Evolutionary conservation across 2,888 invertebrate species (phyloP).

Genomic region (Chesias legatella): DNA sequence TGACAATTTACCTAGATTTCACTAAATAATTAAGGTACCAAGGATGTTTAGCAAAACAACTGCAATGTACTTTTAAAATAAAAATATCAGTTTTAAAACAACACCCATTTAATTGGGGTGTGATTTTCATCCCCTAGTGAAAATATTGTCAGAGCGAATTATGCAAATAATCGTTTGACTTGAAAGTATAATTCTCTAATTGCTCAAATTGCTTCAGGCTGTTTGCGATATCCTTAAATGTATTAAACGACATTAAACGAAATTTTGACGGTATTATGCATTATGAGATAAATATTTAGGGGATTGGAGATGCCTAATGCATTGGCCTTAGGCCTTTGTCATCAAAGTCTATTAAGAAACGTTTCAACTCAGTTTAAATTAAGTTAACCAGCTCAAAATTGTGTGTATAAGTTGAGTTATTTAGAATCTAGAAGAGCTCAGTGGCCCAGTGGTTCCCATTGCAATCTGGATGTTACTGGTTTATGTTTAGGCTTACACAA

Average conservation of each 20-base stretch:
- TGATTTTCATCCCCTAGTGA: slow-evolving; percentile 29
- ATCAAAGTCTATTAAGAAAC: slow-evolving; percentile 7
- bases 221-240: slow-evolving; percentile 31
- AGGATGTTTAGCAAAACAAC: too few species aligned
- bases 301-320: slow-evolving; percentile 8
- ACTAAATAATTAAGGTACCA: too few species aligned
- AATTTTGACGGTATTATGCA: slow-evolving; percentile 4
- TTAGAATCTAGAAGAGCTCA: too few species aligned
- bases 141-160: slow-evolving; percentile 49
- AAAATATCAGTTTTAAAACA: slow-evolving; percentile 25
- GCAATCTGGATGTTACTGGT: too few species aligned
- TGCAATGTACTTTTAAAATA: too few species aligned
- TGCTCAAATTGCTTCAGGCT: slow-evolving; percentile 43
- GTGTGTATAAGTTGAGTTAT: too few species aligned
- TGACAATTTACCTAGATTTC: too few species aligned
- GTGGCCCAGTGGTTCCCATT: too few species aligned
- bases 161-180: slow-evolving; percentile 40
- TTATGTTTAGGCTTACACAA: too few species aligned
- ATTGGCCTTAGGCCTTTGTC: slow-evolving; percentile 1
- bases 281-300: slow-evolving; percentile 8
- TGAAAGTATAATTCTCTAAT: slow-evolving; percentile 49
- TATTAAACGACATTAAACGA: slow-evolving; percentile 17
- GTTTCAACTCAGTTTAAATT: too few species aligned
- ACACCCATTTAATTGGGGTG: slow-evolving; percentile 29
- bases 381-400: too few species aligned